Percentiles rank a stretch among this genome's conserved stretches.
Conservation (phyloP, 2,888 invertebrate genomes). For the Xylota segnis region DNA sequence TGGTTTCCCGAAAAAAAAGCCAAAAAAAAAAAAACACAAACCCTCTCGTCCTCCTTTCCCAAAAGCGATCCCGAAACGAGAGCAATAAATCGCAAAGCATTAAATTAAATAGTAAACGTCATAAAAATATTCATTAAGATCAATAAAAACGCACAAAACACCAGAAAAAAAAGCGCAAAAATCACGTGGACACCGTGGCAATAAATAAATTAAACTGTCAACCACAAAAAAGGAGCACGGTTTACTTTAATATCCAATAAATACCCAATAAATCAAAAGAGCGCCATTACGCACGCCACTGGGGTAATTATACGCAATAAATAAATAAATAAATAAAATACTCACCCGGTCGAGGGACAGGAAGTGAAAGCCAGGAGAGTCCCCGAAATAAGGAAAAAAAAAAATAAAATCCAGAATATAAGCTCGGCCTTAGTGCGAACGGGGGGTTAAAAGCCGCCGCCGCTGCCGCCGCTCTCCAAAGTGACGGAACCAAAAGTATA, state of each 20-base stretch:
- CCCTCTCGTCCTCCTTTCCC: not conserved
- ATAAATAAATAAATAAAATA: slow-evolving; percentile 67
- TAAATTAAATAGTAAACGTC: slow-evolving; percentile 74
- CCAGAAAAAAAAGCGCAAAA: slow-evolving; percentile 10
- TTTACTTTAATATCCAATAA: slow-evolving; percentile 73
- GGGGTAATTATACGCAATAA: slow-evolving; percentile 73
- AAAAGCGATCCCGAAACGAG: slow-evolving; percentile 44
- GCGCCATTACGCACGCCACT: slow-evolving; percentile 61
- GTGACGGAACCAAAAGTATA: slow-evolving; percentile 68
- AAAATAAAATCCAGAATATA: not conserved
- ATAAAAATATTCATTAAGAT: slow-evolving; percentile 74
- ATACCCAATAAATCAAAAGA: slow-evolving; percentile 71
- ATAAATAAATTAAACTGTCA: slow-evolving; percentile 64
- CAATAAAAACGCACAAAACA: slow-evolving; percentile 52
- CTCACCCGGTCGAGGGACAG: slow-evolving; percentile 30
- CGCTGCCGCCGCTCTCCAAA: not conserved
- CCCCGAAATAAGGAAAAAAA: slow-evolving; percentile 3
- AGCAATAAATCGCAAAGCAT: slow-evolving; percentile 72
- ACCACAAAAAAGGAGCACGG: slow-evolving; percentile 33
- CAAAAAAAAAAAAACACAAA: slow-evolving; percentile 6
- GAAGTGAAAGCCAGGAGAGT: not conserved
- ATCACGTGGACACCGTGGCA: slow-evolving; percentile 48
- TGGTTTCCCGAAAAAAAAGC: not conserved
- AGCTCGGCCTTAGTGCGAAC: slow-evolving; percentile 25
- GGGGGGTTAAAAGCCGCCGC: slow-evolving; percentile 44